These are phyloP conservation scores for Cyclophora punctaria DNA, from an alignment of 2,888 invertebrate species.

Conservation along the genomic window DNA sequence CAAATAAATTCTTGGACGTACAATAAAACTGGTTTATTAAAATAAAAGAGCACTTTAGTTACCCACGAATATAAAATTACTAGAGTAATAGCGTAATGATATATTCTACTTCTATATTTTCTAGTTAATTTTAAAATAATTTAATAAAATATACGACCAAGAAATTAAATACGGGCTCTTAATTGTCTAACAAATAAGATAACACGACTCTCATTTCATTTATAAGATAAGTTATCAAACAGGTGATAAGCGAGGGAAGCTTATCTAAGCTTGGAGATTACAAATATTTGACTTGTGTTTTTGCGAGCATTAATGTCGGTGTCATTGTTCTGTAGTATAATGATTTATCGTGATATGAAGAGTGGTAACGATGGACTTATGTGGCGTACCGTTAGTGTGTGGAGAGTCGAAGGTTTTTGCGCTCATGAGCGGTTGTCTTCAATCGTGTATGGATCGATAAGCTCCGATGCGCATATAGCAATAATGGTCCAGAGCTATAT, in stretches of 20 bases:
- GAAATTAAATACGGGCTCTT: too few relatives aligned
- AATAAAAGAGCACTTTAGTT: too few relatives aligned
- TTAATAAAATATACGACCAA: too few relatives aligned
- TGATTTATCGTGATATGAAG: slow-evolving; percentile 27
- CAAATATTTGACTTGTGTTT: slow-evolving; percentile 48
- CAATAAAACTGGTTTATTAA: slow-evolving; percentile 52
- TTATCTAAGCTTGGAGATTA: too few relatives aligned
- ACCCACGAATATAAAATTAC: too few relatives aligned
- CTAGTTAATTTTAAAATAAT: too few relatives aligned
- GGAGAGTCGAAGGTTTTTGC: slow-evolving; percentile 53
- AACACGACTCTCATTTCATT: too few relatives aligned
- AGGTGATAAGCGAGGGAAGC: too few relatives aligned
- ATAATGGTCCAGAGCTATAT: slow-evolving; percentile 52
- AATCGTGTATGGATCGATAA: slow-evolving; percentile 60
- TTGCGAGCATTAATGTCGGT: not conserved
- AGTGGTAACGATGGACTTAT: slow-evolving; percentile 4
- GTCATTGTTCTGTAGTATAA: slow-evolving; percentile 34
- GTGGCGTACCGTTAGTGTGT: slow-evolving; percentile 40
- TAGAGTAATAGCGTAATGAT: too few relatives aligned
- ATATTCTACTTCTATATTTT: too few relatives aligned
- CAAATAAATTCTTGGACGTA: slow-evolving; percentile 43
- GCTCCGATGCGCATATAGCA: slow-evolving; percentile 56
- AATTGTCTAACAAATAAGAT: too few relatives aligned
- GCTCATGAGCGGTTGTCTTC: slow-evolving; percentile 46
- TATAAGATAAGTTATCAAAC: too few relatives aligned